Base-by-base conservation (phyloP, 2,113 vertebrate genomes). In the Arvicanthis niloticus region DNA sequence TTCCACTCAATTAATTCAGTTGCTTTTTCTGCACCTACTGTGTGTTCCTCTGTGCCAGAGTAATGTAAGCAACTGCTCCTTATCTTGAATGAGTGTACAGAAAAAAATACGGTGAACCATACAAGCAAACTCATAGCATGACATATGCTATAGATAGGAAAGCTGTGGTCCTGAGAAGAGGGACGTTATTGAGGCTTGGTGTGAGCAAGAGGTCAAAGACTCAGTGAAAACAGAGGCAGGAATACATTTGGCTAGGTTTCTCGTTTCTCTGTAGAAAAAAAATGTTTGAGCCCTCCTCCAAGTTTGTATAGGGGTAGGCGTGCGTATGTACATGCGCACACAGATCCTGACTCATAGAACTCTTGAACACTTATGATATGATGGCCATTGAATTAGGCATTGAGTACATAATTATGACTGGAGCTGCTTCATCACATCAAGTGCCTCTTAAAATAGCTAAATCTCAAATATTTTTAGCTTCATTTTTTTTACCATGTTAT, bases 361-460 rank as follows among this genome's bases (percentile, higher is more conserved):
- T 81, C 22, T 89, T 84, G 34, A 92, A 68, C 34, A 91, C 29
- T 93, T 31, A 91, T 7, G 37, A 17, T 88, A 51, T 77, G 62
- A 22, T 89, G 94, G 81, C 8, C 72, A 93, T 56, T 76, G 76
- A 93, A 88, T 77, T 60, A 95, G 80, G 73, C n/a, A 84, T 56
- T 76, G 40, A 92, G 58, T 40, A 10, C 76, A 76, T 15, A 95
- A 40, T 87, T 60, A 91, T 96, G 86, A 96, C 72, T 92, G 94
- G 93, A 62, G 45, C 10, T 89, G 45, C 42, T 51, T 96, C 78
- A 88, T 22, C 48, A 96, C 24, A 67, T 91, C 85, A 93, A 58
- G 40, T 19, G 67, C 62, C 65, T 95, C 68, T 95, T 94, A 92
- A 97, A 91, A 96, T 96, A 96, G 70, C 65, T 73, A 72, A 26